A percentile compares a stretch with the other conserved stretches of the same genome.
Conservation (phyloP, 2,113 vertebrate genomes). For the Callocephalon fimbriatum region DNA sequence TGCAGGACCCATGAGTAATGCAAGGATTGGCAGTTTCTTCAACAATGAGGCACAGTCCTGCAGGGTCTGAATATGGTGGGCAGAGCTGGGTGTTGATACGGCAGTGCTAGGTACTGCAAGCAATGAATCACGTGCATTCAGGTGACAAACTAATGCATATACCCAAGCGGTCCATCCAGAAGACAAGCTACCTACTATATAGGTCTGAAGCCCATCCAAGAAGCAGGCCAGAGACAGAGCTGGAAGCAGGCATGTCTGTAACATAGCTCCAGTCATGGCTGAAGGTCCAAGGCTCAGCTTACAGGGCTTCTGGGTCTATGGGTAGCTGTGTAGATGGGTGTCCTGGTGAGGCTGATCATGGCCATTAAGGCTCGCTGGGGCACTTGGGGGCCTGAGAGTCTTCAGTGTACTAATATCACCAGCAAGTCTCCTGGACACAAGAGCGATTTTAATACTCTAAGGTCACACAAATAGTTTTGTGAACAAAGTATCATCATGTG, state of each 20-base stretch:
- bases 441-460: neutral
- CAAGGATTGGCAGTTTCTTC: neutral
- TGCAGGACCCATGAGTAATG: neutral
- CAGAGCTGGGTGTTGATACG: neutral
- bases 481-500: neutral
- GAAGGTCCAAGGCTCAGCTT: neutral
- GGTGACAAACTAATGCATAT: neutral
- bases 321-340: neutral
- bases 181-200: neutral
- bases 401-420: neutral
- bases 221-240: neutral
- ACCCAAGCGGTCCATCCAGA: neutral
- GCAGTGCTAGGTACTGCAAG: neutral
- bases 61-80: neutral
- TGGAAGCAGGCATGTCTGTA: neutral
- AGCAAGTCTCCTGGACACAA: neutral
- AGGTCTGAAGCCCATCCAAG: neutral
- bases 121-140: neutral
- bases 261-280: neutral
- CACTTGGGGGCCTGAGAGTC: neutral
- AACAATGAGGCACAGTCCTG: neutral
- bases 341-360: neutral
- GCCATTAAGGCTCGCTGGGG: neutral
- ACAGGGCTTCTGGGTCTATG: accelerated
- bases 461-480: neutral